Percentiles rank a stretch among this genome's conserved stretches.
Evolutionary conservation across 2,888 invertebrate genomes (phyloP).

Genomic region (Drosophila falleni): DNA sequence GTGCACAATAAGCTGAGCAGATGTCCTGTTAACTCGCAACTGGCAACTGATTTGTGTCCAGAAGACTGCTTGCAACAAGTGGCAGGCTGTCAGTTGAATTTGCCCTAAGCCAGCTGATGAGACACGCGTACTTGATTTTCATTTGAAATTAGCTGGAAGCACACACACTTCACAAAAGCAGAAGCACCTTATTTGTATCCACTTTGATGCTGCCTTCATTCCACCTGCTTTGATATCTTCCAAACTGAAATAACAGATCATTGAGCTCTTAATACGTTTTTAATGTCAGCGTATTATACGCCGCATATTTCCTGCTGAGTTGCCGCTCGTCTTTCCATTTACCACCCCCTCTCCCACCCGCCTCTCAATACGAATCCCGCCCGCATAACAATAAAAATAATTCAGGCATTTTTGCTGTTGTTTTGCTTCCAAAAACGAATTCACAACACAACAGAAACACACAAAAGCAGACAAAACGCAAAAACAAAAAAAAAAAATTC

Average conservation of each 20-base stretch:
- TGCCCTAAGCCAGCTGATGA: slow-evolving; percentile 53
- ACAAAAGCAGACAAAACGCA: slow-evolving; percentile 34
- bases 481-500: slow-evolving; percentile 36
- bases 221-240: slow-evolving; percentile 24
- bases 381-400: slow-evolving; percentile 46
- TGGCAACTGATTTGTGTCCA: slow-evolving; percentile 17
- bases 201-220: slow-evolving; percentile 3
- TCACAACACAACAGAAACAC: slow-evolving; percentile 29
- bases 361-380: background rate
- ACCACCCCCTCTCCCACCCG: background rate
- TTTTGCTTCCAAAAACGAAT: slow-evolving; percentile 44
- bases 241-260: slow-evolving; percentile 67
- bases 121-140: slow-evolving; percentile 16
- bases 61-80: slow-evolving; percentile 64
- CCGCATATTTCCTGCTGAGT: slow-evolving; percentile 65
- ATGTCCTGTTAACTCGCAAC: slow-evolving; percentile 11
- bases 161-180: slow-evolving; percentile 21
- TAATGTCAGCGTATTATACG: slow-evolving; percentile 69
- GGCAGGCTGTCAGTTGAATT: slow-evolving; percentile 69
- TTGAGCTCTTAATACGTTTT: slow-evolving; percentile 75
- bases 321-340: slow-evolving; percentile 8
- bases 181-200: slow-evolving; percentile 9
- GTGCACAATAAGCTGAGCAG: slow-evolving; percentile 12
- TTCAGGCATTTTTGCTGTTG: slow-evolving; percentile 44
- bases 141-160: slow-evolving; percentile 44